These are phyloP conservation scores for Balaenoptera acutorostrata DNA, from an alignment of 2,113 vertebrate species.

Conservation along the genomic window DNA sequence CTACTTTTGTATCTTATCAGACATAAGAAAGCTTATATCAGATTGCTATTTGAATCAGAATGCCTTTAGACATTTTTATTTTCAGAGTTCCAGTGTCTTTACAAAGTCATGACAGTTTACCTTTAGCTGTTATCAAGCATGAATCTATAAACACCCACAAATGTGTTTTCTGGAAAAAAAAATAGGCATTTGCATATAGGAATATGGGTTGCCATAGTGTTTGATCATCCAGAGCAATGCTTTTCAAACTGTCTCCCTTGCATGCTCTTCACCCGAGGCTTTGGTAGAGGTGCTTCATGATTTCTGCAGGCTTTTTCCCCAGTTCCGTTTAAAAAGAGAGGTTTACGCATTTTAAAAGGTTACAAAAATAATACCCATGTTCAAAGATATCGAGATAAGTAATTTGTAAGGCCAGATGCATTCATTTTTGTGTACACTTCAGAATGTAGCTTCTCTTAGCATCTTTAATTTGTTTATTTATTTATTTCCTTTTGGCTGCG, in stretches of 20 bases:
- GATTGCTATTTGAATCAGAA: conserved; percentile 15
- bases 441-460: not conserved
- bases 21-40: not conserved
- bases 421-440: not conserved
- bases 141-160: not conserved
- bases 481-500: no score
- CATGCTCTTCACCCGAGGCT: not conserved
- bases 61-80: not conserved
- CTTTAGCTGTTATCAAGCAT: not conserved
- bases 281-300: not conserved
- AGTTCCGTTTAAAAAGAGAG: not conserved
- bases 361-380: not conserved
- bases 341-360: not conserved
- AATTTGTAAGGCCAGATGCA: not conserved
- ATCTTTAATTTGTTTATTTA: no score
- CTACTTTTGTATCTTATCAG: not conserved
- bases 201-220: not conserved
- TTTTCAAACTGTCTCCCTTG: not conserved
- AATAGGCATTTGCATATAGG: not conserved
- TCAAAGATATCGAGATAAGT: not conserved
- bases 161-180: not conserved
- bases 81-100: conserved; percentile 1
- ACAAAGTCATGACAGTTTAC: not conserved
- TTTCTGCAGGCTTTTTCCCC: not conserved
- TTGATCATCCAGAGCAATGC: not conserved